Evolutionary conservation across 2,888 invertebrate genomes (phyloP), one percentile per base, ranked within the genome.

Genomic region (Tinea trinotella): DNA sequence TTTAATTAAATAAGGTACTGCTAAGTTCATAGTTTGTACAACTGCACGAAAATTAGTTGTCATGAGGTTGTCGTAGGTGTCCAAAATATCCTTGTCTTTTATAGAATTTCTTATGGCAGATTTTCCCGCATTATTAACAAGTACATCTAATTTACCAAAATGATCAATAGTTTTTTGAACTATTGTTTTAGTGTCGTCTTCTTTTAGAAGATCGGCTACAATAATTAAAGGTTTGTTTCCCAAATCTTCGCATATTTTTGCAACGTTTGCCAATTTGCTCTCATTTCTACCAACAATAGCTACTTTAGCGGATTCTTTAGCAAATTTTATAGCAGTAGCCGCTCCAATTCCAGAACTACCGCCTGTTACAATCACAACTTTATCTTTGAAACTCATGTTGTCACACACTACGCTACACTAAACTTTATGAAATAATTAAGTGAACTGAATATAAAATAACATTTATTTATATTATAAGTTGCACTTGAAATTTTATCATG

Each of bases 281-380:
- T 77, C 66, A 68, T 92, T 92, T 59, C 93, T 81, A 74, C 87
- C 93, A 67, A 79, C 89, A 66, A 87, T 89, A n/a, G 87, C 82
- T 1, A 92, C 67, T 20, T 69, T 70, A 0, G 89, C 91, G 0
- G 90, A 90, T 49, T 88, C 74, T 61, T 87, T 83, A 0, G 90
- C 86, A 59, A 93, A 90, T 40, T 88, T 76, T 0, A 88, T 59
- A 0, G 91, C 91, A 0, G 90, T 86, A 0, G 88, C 89, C 0
- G 89, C 88, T 1, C 92, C 92, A 44, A 92, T 92, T 0, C 92
- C 92, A 3, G 90, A 90, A 64, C 90, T 90, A 0, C 89, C 90
- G 5, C 92, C 92, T 0, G 89, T 89, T 46, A 89, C 74, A 9
- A 89, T 62, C 0, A 87, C 76, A 0, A 89, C 86, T 76, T 89